These are phyloP conservation scores for Chalcis sispes DNA, from an alignment of 2,888 invertebrate genomes.

Conservation along the genomic window DNA sequence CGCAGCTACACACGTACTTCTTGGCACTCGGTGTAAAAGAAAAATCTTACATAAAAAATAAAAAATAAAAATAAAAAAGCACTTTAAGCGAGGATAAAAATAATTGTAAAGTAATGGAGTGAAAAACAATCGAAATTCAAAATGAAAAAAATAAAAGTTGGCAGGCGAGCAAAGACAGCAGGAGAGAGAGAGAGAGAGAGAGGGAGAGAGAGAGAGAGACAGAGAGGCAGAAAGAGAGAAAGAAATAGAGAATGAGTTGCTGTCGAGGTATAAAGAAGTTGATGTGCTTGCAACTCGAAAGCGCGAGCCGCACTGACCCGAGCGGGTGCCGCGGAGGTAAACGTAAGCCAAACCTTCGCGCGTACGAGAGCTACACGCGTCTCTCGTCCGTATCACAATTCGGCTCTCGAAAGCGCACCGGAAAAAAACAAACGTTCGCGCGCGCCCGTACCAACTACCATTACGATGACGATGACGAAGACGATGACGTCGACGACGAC, in stretches of 20 bases:
- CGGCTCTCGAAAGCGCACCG: conserved; percentile 10
- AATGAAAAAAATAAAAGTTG: neutral
- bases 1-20: neutral
- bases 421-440: no score
- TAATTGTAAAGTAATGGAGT: neutral
- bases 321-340: conserved; percentile 64
- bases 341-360: conserved; percentile 59
- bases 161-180: neutral
- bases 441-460: neutral
- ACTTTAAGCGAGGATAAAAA: neutral
- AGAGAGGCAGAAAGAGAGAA: neutral
- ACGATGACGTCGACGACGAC: no score
- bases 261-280: no score
- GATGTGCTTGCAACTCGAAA: conserved; percentile 71
- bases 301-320: conserved; percentile 73
- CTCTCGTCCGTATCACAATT: conserved; percentile 30
- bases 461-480: no score
- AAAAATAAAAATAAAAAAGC: neutral
- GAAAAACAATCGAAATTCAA: neutral
- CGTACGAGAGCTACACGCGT: conserved; percentile 42
- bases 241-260: no score
- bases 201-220: no score
- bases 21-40: no score
- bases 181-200: no score
- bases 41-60: neutral